A percentile compares a stretch with the other conserved stretches of the same genome.
Evolutionary conservation across 2,888 invertebrate genomes (phyloP).

Genomic region (Empis livida): DNA sequence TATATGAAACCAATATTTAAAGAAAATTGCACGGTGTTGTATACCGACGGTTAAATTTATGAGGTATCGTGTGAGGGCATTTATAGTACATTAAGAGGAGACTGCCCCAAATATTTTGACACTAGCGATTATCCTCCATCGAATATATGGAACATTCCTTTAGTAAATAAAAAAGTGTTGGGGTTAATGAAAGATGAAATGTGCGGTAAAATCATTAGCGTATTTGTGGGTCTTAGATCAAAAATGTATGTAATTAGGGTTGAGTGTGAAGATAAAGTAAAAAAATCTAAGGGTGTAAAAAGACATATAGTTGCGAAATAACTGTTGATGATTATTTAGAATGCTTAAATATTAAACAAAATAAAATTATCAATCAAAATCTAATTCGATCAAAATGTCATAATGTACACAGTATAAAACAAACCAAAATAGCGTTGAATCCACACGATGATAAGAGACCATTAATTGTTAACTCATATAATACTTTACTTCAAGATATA

Average conservation of each 20-base stretch:
- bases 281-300: not conserved
- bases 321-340: not conserved
- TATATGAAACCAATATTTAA: conserved; percentile 1
- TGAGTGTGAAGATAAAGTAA: not conserved
- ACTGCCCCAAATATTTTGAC: not conserved
- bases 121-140: not conserved
- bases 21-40: conserved; percentile 17
- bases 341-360: not conserved
- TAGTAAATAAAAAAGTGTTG: not conserved
- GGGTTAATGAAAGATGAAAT: not conserved
- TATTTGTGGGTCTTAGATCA: not conserved
- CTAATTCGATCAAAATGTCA: not conserved
- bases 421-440: not conserved
- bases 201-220: not conserved
- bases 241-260: not conserved
- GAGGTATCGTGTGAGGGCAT: conserved; percentile 16
- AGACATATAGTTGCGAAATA: not conserved
- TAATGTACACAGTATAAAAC: not conserved
- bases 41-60: conserved; percentile 22
- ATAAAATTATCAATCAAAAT: not conserved
- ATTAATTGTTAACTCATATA: too few species aligned
- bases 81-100: not conserved
- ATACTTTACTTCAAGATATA: too few species aligned
- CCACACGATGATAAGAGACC: not conserved
- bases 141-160: not conserved